Base-by-base conservation (phyloP, 2,888 invertebrate species). In the Catocala fraxini region DNA sequence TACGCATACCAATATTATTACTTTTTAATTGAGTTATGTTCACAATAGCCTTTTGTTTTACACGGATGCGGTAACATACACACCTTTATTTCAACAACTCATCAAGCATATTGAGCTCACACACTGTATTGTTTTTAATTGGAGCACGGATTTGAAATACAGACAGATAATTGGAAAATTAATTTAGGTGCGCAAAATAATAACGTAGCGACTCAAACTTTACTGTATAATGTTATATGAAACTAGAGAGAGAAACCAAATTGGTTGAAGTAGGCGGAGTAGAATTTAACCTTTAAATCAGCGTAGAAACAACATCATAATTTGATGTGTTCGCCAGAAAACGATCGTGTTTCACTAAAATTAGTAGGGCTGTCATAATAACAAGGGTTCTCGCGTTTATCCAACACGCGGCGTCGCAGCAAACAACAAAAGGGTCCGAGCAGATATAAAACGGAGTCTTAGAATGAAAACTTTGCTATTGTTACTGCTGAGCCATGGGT, bases 391-490 rank as follows among this genome's bases (percentile, higher is more conserved):
- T 59, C 64, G 58, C 75, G 74, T 78, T 80, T 77, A 78, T 69
- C 75, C 80, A 73, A 79, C 75, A 77, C 80, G 83, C 76, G 74
- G 72, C 77, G 75, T 71, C 75, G 81, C 77, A 68, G 72, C 79
- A 65, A 76, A 81, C 83, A 84, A 88, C 88, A 86, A 87, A 89
- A 86, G 87, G 87, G 86, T 77, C 78, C 78, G 77, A 75, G 79
- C 77, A 84, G 87, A 87, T 88, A 87, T 86, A 89, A 90, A 91
- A 89, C 87, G 84, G 85, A 86, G 85, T 88, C 89, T 90, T 86
- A 88, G 86, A 87, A 89, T 84, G 88, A 88, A 90, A 92, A 91
- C 89, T 92, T 91, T 83, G 83, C 86, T 84, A 89, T 91, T 92
- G 91, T 92, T 89, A 85, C 86, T 78, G 81, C 84, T 82, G 87